Evolutionary conservation across 2,888 invertebrate genomes (phyloP), one percentile per base, ranked within the genome.

Genomic region (Protonemura montana): DNA sequence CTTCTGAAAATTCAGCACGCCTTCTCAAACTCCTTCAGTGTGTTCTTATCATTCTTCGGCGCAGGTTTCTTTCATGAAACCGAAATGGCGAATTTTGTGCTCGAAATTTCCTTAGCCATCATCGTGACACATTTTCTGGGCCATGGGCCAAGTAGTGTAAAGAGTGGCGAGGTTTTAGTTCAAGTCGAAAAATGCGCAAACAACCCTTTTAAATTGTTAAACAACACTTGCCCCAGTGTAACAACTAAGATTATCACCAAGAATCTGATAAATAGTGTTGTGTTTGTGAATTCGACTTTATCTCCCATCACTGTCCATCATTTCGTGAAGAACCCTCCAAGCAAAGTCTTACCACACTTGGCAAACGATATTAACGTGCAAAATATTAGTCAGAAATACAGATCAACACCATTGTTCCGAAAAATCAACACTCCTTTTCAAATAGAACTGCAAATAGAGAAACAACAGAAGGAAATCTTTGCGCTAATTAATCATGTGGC

Each of bases 381-480:
- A 21, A 59, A 59, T 21, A 13, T 59, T 1, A 59, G 59, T 21
- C 7, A 59, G 21, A 59, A 59, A 59, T 59, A 59, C 21, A 10
- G 59, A 59, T 59, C 59, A 21, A 21, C 59, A 2, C 59, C 59
- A 21, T 76, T 84, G 0, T 84, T 84, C 76, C 10, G 59, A 28
- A 84, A 84, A 76, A 10, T 76, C 7, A 27, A 84, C 29, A 84
- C 29, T 3, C 59, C 84, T 27, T 84, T 84, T 28, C 10, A 42
- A 28, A 59, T 84, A 0, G 84, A 84, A 29, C 26, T 59, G 13
- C 76, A 59, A 76, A 84, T 27, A 59, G 28, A 76, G 21, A 59
- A 76, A 13, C 59, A 84, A 26, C 84, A 84, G 76, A 13, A 28
- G 5, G 84, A 84, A 76, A 84, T 84, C 59, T 84, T 76, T 3